Evolutionary conservation across 2,797 vertebrate species (phyloP).

Genomic region (Moxostoma hubbsi): DNA sequence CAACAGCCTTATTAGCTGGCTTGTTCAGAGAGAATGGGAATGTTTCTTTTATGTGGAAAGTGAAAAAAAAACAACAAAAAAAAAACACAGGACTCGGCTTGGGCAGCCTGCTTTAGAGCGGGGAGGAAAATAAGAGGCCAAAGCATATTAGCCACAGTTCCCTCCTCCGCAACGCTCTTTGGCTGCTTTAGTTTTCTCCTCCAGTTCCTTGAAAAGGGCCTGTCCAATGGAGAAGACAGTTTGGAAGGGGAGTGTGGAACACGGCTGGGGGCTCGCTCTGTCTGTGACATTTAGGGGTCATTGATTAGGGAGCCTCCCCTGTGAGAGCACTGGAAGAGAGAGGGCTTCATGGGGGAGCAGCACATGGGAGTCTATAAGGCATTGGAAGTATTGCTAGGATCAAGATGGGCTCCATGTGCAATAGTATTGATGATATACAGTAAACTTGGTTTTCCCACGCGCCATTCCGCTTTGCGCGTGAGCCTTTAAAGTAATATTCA

Average conservation of each 20-base stretch:
- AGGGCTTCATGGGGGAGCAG: slow-evolving; percentile 14
- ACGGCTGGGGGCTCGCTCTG: slow-evolving; percentile 61
- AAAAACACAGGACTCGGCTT: slow-evolving; percentile 20
- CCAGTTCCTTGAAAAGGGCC: slow-evolving; percentile 65
- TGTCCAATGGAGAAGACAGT: slow-evolving; percentile 80
- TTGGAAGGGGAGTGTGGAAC: slow-evolving; percentile 70
- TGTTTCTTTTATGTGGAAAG: slow-evolving; percentile 63
- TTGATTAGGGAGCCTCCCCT: slow-evolving; percentile 33
- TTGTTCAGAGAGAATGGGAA: slow-evolving; percentile 84
- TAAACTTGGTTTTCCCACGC: too few species aligned
- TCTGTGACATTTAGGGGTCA: slow-evolving; percentile 59
- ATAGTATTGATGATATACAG: background rate
- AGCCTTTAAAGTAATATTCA: too few species aligned
- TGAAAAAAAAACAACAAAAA: background rate
- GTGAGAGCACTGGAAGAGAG: slow-evolving; percentile 15
- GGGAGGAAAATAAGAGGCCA: slow-evolving; percentile 73
- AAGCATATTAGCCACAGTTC: slow-evolving; percentile 80
- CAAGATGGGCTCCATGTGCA: slow-evolving; percentile 18
- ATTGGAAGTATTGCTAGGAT: slow-evolving; percentile 16
- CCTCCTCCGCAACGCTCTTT: slow-evolving; percentile 53
- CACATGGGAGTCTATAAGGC: slow-evolving; percentile 6
- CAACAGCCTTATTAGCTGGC: slow-evolving; percentile 88
- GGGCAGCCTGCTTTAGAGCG: slow-evolving; percentile 42
- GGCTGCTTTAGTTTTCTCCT: slow-evolving; percentile 22
- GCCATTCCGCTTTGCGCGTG: too few species aligned